Evolutionary conservation across 2,797 vertebrate genomes (phyloP), one percentile per base, ranked within the genome.

Genomic region (Otolemur crassicaudatus): DNA sequence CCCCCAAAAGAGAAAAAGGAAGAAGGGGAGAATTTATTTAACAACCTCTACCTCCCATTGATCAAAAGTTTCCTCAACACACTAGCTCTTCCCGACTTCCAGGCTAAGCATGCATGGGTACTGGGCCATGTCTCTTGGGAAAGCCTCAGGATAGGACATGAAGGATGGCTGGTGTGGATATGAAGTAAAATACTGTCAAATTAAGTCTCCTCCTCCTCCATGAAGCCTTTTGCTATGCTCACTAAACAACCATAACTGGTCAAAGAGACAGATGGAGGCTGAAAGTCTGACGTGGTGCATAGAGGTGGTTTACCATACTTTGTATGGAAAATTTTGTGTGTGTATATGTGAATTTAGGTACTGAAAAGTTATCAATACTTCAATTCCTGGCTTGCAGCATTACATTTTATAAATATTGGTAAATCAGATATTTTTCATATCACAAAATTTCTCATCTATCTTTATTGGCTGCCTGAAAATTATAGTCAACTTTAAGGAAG

Each of bases 391-490:
- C 8, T 70, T 61, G 4, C 34, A 22, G 19, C 8, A 23, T 87
- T 82, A 63, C 5, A 89, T 75, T 79, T 94, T 16, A 89, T 46
- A 85, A 34, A 29, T 81, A 3, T 19, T 67, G 58, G 13, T 12
- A 88, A 31, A 85, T 79, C 49, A 60, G 31, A 37, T 87, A 46
- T 65, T 96, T 94, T 82, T 90, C 34, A 60, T 3, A 31, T 90
- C n/a, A 94, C 46, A 65, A 60, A 82, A 91, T 60, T 76, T 83
- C 12, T 12, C 37, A 69, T 37, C 16, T 94, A 76, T 86, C 27
- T 7, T 63, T 5, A 37, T 76, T 92, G n/a, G 10, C 56, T 95
- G 43, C 37, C 91, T 94, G 43, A 87, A 94, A 69, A 86, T 91
- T 77, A 69, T 22, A 79, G 37, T 23, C 60, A 86, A 76, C 5